These are phyloP conservation scores for Tyrannus savana DNA, from an alignment of 2,113 vertebrate genomes.

Conservation along the genomic window DNA sequence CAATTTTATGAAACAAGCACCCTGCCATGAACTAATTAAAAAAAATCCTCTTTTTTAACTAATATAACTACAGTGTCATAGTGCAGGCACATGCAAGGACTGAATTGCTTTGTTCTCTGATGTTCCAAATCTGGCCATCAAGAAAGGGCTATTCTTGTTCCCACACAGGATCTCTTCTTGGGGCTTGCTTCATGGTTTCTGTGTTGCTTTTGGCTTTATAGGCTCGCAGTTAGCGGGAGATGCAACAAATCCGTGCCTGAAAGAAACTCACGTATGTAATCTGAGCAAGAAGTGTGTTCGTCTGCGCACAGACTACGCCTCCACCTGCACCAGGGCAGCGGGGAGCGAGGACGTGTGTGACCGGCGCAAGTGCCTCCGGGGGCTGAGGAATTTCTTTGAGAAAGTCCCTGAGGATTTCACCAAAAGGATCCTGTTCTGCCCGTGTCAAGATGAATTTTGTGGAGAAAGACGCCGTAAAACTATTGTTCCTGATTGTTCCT, in stretches of 20 bases:
- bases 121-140: not conserved
- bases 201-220: conserved; percentile 18
- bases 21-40: not conserved
- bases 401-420: conserved; percentile 86
- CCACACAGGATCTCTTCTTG: not conserved
- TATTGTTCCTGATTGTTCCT: conserved; percentile 92
- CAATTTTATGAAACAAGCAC: not conserved
- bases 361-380: conserved; percentile 83
- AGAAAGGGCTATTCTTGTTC: not conserved
- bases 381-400: conserved; percentile 92
- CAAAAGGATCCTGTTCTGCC: conserved; percentile 92
- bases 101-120: not conserved
- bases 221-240: conserved; percentile 49
- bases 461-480: conserved; percentile 91
- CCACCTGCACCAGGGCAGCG: conserved; percentile 82
- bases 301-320: conserved; percentile 89
- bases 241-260: conserved; percentile 85
- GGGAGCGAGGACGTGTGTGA: conserved; percentile 81
- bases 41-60: not conserved
- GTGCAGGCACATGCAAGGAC: not conserved
- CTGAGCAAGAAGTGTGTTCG: conserved; percentile 87
- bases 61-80: not conserved
- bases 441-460: conserved; percentile 86
- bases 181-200: not conserved
- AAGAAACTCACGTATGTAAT: conserved; percentile 88